Evolutionary conservation across 2,888 invertebrate genomes (phyloP).

Genomic region (Metallyticus violacea): DNA sequence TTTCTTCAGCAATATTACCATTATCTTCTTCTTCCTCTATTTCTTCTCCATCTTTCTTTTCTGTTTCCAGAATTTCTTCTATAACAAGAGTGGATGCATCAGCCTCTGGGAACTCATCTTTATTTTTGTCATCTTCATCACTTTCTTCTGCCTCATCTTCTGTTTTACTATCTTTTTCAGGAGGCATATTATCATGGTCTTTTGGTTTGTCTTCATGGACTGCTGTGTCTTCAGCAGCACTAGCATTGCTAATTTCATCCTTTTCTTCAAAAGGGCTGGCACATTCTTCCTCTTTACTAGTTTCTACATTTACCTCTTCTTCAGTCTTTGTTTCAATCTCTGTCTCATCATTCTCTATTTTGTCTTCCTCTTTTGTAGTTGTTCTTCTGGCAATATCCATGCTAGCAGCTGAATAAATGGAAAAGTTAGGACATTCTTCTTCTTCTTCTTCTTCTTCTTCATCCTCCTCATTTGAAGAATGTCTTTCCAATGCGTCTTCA

Average conservation of each 20-base stretch:
- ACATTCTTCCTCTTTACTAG: slow-evolving; percentile 5
- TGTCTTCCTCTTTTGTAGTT: slow-evolving; percentile 41
- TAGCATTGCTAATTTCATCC: slow-evolving; percentile 14
- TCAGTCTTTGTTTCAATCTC: slow-evolving; percentile 31
- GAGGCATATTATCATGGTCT: slow-evolving; percentile 18
- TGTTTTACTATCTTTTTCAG: slow-evolving; percentile 36
- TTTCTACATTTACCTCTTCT: slow-evolving; percentile 38
- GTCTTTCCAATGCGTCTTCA: neutral
- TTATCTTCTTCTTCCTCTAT: slow-evolving; percentile 20
- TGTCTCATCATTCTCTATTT: neutral
- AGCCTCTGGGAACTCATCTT: slow-evolving; percentile 41
- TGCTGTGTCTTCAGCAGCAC: neutral
- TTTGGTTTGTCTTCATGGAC: neutral
- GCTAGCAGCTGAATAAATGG: slow-evolving; percentile 78
- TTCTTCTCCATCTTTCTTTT: slow-evolving; percentile 30
- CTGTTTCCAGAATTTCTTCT: slow-evolving; percentile 27
- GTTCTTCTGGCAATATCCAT: slow-evolving; percentile 66
- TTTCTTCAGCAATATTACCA: slow-evolving; percentile 25
- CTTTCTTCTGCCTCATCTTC: slow-evolving; percentile 33
- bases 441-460: slow-evolving; percentile 52
- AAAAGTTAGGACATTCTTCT: slow-evolving; percentile 81
- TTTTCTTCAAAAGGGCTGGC: neutral
- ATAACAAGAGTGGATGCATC: slow-evolving; percentile 44
- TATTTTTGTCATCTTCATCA: slow-evolving; percentile 34
- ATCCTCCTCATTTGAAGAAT: neutral